Percentiles rank a stretch among this genome's conserved stretches.
Conservation (phyloP, 2,888 invertebrate genomes). For the Morpho helenor region DNA sequence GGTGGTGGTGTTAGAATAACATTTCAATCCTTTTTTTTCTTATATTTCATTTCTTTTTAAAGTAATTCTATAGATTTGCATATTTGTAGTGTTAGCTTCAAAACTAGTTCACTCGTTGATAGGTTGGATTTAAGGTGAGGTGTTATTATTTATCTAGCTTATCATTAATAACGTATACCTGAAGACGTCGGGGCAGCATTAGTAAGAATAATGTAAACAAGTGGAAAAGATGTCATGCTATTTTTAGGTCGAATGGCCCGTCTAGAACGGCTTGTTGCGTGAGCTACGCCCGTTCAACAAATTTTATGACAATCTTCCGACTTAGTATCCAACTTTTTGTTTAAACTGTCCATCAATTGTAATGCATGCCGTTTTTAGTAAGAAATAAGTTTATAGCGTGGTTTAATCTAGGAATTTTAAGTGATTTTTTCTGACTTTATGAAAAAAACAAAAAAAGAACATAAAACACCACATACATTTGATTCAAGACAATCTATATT, state of each 20-base stretch:
- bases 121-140: neutral
- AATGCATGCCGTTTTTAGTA: slow-evolving; percentile 28
- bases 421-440: neutral
- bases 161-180: slow-evolving; percentile 2
- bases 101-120: neutral
- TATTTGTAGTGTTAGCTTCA: too few species aligned
- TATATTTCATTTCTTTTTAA: too few species aligned
- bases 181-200: slow-evolving; percentile 4
- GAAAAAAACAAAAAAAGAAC: too few species aligned
- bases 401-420: slow-evolving; percentile 21
- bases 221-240: slow-evolving; percentile 10
- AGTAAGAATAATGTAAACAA: slow-evolving; percentile 20
- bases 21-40: too few species aligned
- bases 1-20: too few species aligned
- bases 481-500: too few species aligned
- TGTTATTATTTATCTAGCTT: neutral
- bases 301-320: slow-evolving; percentile 59
- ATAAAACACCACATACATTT: too few species aligned
- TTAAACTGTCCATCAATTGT: slow-evolving; percentile 58
- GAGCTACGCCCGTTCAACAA: slow-evolving; percentile 57
- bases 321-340: slow-evolving; percentile 72
- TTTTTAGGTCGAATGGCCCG: slow-evolving; percentile 23
- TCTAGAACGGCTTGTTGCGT: slow-evolving; percentile 42
- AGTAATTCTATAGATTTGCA: too few species aligned
- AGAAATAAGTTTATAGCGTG: slow-evolving; percentile 22